Evolutionary conservation across 2,797 vertebrate species (phyloP), one percentile per base, ranked within the genome.

Genomic region (Sebastes nivosus): DNA sequence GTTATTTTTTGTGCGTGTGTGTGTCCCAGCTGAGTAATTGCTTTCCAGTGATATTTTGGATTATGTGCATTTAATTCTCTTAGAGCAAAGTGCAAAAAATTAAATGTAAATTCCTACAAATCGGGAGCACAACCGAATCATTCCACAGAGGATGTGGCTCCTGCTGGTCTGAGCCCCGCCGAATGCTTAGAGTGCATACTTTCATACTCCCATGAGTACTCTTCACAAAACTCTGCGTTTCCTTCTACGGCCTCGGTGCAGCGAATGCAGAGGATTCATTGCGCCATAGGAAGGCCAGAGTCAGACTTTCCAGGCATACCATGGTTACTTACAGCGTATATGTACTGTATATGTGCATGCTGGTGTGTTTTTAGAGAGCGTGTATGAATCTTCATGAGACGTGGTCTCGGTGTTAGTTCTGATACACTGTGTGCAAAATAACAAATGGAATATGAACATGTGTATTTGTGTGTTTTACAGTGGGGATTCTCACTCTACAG

Each of bases 391-490:
- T 83, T 72, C 22, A 75, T 82, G 75, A 79, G 73, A 61, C 0
- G 29, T 80, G 77, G 5, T 58, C 58, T 66, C 74, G 2, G 75
- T 74, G 68, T 89, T 86, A 60, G 72, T 72, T 77, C 64, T 83
- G 11, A 79, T 76, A 65, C 69, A 46, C 82, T 85, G 82, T 88
- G 77, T 77, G 82, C 55, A 81, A 80, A 87, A 91, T 88, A 91
- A 89, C 89, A 86, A 90, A 81, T 58, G 78, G 67, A 89, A 91
- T 67, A 89, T 93, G 88, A 92, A 87, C 80, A 83, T 82, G 74
- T 93, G 87, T 88, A 89, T 93, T 89, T 94, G 90, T 94, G 90
- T 95, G 88, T 93, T 89, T 95, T 94, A 88, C 94, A 95, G 95
- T 88, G 93, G 91, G 90, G 94, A 95, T 91, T 93, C 94, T 89